Evolutionary conservation across 2,113 vertebrate species (phyloP).

Genomic region (Urocolius indicus): DNA sequence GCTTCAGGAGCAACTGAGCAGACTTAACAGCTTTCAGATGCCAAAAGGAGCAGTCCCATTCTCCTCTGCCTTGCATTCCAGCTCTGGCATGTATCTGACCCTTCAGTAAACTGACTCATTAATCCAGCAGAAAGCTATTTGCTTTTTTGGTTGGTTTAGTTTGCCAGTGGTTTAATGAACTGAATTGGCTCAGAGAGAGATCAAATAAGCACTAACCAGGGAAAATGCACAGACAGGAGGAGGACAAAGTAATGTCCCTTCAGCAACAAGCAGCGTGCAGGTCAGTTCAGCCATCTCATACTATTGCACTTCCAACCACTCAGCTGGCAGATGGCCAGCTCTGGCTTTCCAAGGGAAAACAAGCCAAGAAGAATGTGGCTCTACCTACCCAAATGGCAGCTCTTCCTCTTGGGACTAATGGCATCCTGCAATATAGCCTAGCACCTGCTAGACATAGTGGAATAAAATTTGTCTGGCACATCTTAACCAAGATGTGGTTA

Average conservation of each 20-base stretch:
- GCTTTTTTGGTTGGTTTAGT: constrained; percentile 21
- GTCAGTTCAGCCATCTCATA: neutral
- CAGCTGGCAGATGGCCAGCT: neutral
- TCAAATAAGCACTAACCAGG: constrained; percentile 2
- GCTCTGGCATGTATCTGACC: constrained; percentile 11
- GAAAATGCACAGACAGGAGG: neutral
- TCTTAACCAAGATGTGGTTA: accelerated
- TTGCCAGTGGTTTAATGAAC: constrained; percentile 32
- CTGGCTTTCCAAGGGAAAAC: neutral
- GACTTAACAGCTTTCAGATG: constrained; percentile 39
- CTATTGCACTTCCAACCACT: neutral
- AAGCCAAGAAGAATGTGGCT: neutral
- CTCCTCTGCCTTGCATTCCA: constrained; percentile 39
- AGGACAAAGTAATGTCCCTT: neutral
- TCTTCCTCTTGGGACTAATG: neutral
- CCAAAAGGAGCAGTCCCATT: constrained; percentile 61
- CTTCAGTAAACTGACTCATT: constrained; percentile 19
- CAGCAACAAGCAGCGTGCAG: neutral
- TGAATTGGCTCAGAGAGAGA: constrained; percentile 15
- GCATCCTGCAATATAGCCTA: neutral
- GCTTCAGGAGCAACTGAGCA: constrained; percentile 22
- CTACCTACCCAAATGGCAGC: neutral
- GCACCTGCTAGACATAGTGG: neutral
- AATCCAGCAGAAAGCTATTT: constrained; percentile 8
- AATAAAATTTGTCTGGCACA: neutral